phyloP scores from a whole-genome alignment of 2,888 invertebrate genomes.

The Meteorus cinctellus region DNA sequence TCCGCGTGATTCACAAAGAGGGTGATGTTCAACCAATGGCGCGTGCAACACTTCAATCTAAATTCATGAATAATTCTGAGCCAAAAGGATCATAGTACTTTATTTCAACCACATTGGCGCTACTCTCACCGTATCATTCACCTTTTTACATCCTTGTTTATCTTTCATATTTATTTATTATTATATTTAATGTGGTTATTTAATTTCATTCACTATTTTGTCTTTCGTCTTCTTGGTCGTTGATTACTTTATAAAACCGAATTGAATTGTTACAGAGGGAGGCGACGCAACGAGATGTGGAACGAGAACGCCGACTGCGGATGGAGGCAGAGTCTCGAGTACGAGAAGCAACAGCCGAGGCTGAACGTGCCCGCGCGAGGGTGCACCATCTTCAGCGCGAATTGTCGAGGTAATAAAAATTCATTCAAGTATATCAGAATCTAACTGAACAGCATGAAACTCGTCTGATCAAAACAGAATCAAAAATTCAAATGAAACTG shows the following conservation, averaged over 20 bases:
- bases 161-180: background rate
- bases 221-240: conserved; percentile 21
- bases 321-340: conserved; percentile 72
- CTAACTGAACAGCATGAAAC: conserved; percentile 1
- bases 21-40: conserved; percentile 59
- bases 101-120: conserved; percentile 43
- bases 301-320: conserved; percentile 72
- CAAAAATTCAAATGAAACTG: conserved; percentile 12
- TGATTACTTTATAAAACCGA: background rate
- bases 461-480: background rate
- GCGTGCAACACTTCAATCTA: conserved; percentile 64
- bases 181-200: background rate
- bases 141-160: conserved; percentile 12
- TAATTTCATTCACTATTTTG: background rate
- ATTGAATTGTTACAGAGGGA: conserved; percentile 77
- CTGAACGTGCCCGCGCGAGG: conserved; percentile 71
- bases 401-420: conserved; percentile 69
- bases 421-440: background rate
- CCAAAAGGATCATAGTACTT: conserved; percentile 53
- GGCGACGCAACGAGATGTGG: conserved; percentile 73
- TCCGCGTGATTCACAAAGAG: background rate
- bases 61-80: conserved; percentile 69
- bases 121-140: conserved; percentile 29
- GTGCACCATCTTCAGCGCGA: conserved; percentile 72
- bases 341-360: conserved; percentile 72